These are phyloP conservation scores for Darevskia mixta DNA, from an alignment of 2,797 vertebrate genomes.

Conservation along the genomic window DNA sequence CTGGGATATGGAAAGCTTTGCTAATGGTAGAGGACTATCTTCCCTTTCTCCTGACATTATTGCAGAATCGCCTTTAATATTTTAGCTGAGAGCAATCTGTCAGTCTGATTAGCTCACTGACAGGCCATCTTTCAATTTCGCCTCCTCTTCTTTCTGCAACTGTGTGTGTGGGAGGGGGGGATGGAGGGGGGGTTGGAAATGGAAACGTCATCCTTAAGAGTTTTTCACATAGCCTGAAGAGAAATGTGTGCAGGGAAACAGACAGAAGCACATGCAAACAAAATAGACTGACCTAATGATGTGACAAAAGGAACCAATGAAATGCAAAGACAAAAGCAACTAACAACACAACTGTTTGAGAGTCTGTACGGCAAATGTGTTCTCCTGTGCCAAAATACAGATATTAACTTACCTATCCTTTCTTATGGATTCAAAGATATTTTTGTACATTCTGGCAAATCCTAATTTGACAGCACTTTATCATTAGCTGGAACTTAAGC, in stretches of 20 bases:
- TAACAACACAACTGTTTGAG: not conserved
- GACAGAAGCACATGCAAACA: not conserved
- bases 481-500: not conserved
- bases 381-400: conserved; percentile 20
- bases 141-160: not conserved
- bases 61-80: conserved; percentile 41
- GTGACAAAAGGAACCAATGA: conserved; percentile 11
- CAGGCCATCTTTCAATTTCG: conserved; percentile 15
- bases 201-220: conserved; percentile 26
- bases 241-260: not conserved
- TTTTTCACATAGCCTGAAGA: not conserved
- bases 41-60: conserved; percentile 7
- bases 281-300: not conserved
- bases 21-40: conserved; percentile 11
- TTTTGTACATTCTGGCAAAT: conserved; percentile 21
- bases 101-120: conserved; percentile 22
- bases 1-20: conserved; percentile 22
- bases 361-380: not conserved
- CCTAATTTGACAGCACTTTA: conserved; percentile 25
- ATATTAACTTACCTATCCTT: conserved; percentile 31
- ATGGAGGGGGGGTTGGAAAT: not conserved
- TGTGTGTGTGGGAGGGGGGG: not conserved
- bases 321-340: not conserved
- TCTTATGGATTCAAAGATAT: conserved; percentile 1
- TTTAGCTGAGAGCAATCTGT: conserved; percentile 2